A percentile compares a stretch with the other conserved stretches of the same genome.
phyloP scores from a whole-genome alignment of 37 sponge, comb jelly and placozoan genomes.

The Bolinopsis microptera region DNA sequence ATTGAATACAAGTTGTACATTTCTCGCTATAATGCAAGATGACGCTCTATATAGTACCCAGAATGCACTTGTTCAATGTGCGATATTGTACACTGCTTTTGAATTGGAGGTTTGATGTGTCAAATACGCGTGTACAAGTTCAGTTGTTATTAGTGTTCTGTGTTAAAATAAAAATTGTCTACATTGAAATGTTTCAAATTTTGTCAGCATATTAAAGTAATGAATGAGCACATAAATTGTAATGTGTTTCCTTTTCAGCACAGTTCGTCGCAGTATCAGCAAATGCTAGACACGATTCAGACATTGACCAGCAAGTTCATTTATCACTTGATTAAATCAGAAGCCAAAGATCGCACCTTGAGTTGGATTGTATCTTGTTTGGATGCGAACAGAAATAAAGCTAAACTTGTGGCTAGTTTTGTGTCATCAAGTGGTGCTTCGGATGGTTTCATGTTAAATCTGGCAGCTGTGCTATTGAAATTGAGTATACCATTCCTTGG shows the following conservation, averaged over 20 bases:
- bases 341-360: not conserved
- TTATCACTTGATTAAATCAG: conserved; percentile 17
- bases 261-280: conserved; percentile 16
- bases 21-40: too few relatives aligned
- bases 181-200: too few relatives aligned
- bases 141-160: too few relatives aligned
- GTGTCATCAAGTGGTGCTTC: not conserved
- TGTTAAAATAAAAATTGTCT: too few relatives aligned
- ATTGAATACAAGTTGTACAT: too few relatives aligned
- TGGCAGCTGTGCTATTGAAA: not conserved
- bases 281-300: not conserved
- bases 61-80: too few relatives aligned
- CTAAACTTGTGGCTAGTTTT: conserved; percentile 43
- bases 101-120: too few relatives aligned
- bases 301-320: not conserved
- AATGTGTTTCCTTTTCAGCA: conserved; percentile 27
- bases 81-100: not conserved
- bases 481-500: conserved; percentile 28
- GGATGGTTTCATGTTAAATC: conserved; percentile 41
- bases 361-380: not conserved
- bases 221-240: too few relatives aligned
- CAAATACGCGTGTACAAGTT: too few relatives aligned
- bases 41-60: too few relatives aligned
- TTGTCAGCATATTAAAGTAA: too few relatives aligned
- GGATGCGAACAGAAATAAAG: conserved; percentile 44